phyloP scores from a whole-genome alignment of 2,888 invertebrate species.

The Liodrosophila aerea region DNA sequence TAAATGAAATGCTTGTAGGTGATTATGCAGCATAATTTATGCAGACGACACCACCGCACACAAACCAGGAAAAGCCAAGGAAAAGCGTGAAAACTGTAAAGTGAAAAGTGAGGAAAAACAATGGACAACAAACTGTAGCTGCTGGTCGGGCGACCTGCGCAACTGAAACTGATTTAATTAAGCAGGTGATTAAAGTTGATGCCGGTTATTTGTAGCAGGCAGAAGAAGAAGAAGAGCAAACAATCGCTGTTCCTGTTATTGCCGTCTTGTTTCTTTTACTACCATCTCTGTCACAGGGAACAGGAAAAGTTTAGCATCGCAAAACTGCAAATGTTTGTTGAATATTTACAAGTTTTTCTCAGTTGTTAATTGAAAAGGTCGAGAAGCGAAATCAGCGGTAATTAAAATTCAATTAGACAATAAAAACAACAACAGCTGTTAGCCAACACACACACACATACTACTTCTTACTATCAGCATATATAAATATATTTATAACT shows the following conservation, averaged over 20 bases:
- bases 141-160: slow-evolving; percentile 26
- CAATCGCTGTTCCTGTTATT: slow-evolving; percentile 19
- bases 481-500: slow-evolving; percentile 12
- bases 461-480: background rate
- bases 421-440: slow-evolving; percentile 35
- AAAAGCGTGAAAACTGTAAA: background rate
- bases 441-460: slow-evolving; percentile 2
- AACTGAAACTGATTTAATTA: slow-evolving; percentile 79
- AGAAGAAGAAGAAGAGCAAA: slow-evolving; percentile 57
- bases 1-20: slow-evolving; percentile 67
- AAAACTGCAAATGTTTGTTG: slow-evolving; percentile 29
- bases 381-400: slow-evolving; percentile 51
- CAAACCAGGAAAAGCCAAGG: slow-evolving; percentile 1
- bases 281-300: slow-evolving; percentile 6
- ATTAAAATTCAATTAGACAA: slow-evolving; percentile 59
- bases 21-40: slow-evolving; percentile 75
- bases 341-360: slow-evolving; percentile 48
- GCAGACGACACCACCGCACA: slow-evolving; percentile 34
- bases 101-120: slow-evolving; percentile 35
- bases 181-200: slow-evolving; percentile 80
- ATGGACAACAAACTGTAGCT: slow-evolving; percentile 33
- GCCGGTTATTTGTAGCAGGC: slow-evolving; percentile 75
- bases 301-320: too few relatives aligned
- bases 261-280: slow-evolving; percentile 4
- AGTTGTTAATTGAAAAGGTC: slow-evolving; percentile 57